A percentile compares a stretch with the other conserved stretches of the same genome.
These are phyloP conservation scores for Hiodon alosoides DNA, from an alignment of 2,113 vertebrate genomes.

Conservation along the genomic window DNA sequence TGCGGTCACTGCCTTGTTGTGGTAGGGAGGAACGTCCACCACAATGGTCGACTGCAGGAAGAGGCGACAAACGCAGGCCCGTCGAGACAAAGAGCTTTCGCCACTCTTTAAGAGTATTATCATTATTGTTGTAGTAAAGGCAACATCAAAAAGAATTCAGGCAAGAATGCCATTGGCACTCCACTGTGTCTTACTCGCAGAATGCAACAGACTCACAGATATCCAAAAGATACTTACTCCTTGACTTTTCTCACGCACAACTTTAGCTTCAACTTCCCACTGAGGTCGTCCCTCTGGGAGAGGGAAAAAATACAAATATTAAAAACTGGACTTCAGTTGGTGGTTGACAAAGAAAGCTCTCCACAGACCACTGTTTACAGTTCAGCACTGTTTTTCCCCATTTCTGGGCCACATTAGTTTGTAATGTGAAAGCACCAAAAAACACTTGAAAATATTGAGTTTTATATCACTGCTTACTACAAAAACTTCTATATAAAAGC, in stretches of 20 bases:
- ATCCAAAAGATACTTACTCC: conserved; percentile 70
- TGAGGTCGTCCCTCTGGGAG: conserved; percentile 89
- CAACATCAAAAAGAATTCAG: too few species aligned
- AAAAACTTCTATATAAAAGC: too few species aligned
- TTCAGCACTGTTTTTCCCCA: too few species aligned
- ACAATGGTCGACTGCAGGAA: conserved; percentile 77
- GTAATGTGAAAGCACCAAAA: too few species aligned
- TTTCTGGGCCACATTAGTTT: too few species aligned
- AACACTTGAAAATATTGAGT: too few species aligned
- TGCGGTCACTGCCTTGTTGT: conserved; percentile 83
- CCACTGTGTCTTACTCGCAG: background rate
- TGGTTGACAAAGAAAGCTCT: background rate
- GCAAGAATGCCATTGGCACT: too few species aligned
- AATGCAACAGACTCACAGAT: conserved; percentile 11
- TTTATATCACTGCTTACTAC: too few species aligned
- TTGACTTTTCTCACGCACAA: conserved; percentile 89
- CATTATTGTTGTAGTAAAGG: too few species aligned
- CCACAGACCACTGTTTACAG: background rate
- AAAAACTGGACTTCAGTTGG: too few species aligned
- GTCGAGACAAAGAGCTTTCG: too few species aligned
- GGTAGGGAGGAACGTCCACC: conserved; percentile 93
- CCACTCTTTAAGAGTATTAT: too few species aligned
- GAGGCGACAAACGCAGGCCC: conserved; percentile 20
- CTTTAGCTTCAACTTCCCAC: conserved; percentile 96
- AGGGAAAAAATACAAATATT: conserved; percentile 12